Evolutionary conservation across 2,113 vertebrate species (phyloP).

Genomic region (Neogobius melanostomus): DNA sequence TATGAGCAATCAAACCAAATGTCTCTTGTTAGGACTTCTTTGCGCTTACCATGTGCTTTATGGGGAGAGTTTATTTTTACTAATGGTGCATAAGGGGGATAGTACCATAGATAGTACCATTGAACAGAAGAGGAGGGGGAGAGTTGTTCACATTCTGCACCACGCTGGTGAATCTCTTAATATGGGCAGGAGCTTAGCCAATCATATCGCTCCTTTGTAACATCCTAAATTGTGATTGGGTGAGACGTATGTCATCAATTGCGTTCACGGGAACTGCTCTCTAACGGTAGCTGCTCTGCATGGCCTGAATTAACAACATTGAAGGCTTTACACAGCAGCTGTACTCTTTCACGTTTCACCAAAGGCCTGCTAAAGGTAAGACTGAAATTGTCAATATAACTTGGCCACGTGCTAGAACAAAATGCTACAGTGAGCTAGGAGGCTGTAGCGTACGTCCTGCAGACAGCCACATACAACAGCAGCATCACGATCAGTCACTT

Average conservation of each 20-base stretch:
- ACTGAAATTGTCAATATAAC: background rate
- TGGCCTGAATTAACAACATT: conserved; percentile 30
- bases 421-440: background rate
- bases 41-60: too few relatives aligned
- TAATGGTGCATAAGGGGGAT: too few relatives aligned
- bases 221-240: conserved; percentile 45
- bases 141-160: too few relatives aligned
- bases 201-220: background rate
- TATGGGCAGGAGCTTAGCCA: conserved; percentile 27
- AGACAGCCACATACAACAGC: background rate
- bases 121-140: too few relatives aligned
- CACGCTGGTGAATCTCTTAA: conserved; percentile 24
- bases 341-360: conserved; percentile 18
- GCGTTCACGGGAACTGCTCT: background rate
- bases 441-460: background rate
- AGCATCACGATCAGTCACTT: conserved; percentile 18
- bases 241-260: conserved; percentile 5
- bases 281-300: background rate
- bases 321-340: background rate
- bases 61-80: too few relatives aligned
- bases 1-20: too few relatives aligned
- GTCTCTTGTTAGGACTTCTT: too few relatives aligned
- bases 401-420: too few relatives aligned
- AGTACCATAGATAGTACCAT: too few relatives aligned
- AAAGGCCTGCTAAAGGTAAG: conserved; percentile 51